Evolutionary conservation across 2,888 invertebrate species (phyloP).

Genomic region (Sesamia inferens): DNA sequence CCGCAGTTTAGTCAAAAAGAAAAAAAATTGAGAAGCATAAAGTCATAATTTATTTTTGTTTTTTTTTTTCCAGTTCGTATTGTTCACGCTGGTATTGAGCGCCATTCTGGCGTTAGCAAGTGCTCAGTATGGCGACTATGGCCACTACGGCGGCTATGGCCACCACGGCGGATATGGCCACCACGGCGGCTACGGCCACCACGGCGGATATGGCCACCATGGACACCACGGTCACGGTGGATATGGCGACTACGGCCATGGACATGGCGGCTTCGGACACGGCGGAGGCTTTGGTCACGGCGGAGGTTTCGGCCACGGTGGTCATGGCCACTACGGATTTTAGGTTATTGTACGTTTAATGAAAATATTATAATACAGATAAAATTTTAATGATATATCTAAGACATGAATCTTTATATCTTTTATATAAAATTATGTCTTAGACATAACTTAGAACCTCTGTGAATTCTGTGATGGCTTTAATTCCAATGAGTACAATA

Average conservation of each 20-base stretch:
- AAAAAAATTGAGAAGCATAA: background rate
- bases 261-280: background rate
- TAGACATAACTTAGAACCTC: background rate
- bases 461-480: background rate
- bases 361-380: background rate
- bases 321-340: background rate
- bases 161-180: background rate
- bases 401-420: background rate
- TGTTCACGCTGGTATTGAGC: conserved; percentile 38
- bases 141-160: too few relatives aligned
- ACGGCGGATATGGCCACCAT: background rate
- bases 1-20: background rate
- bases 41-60: background rate
- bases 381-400: background rate
- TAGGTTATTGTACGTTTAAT: background rate
- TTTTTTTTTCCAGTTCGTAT: conserved; percentile 49
- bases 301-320: background rate
- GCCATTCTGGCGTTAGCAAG: conserved; percentile 34
- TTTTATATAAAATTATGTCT: background rate
- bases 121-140: background rate
- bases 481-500: background rate
- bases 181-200: background rate
- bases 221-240: background rate
- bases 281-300: background rate
- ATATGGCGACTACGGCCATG: background rate